Base-by-base conservation (phyloP, 2,113 vertebrate species). In the Protomyctophum bolini region DNA sequence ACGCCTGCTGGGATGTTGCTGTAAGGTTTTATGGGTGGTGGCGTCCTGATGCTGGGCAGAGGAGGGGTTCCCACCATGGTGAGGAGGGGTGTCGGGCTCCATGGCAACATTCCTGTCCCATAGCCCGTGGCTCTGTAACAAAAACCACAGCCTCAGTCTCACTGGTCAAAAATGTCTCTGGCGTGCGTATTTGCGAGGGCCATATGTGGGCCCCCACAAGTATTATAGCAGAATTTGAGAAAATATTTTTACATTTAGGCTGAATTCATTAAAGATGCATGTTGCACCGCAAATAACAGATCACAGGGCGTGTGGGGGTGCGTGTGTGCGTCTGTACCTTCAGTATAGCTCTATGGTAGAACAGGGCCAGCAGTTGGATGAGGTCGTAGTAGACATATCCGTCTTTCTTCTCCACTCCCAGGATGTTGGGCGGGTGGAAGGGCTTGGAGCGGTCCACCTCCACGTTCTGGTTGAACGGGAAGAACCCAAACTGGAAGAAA, bases 401-500 rank as follows among this genome's bases (percentile, higher is more conserved):
- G 12, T 98, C 97, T 83, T 96, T 97, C 89, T 97, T 97, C 83
- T 98, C 97, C 72, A 97, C 94, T 4, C 97, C 96, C 48, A 98
- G 95, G 84, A 98, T 97, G 85, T 98, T 98, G 1, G 97, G 94
- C 0, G 95, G 93, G 77, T 95, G 93, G 70, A 94, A 96, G 0
- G 97, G 95, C 77, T 96, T 97, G 69, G 94, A 91, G 70, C 94
- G 95, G 67, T 92, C 83, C 60, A 94, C 47, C 60, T 95, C 95
- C 83, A 95, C 77, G 0, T 93, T 87, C 77, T 94, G 93, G 85
- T 98, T 97, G 93, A 97, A 98, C 3, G 97, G 96, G 71, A 98
- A 98, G 89, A 98, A 98, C 6, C 96, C 96, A 71, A 98, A 98
- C 85, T 97, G 96, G 91, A 98, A 98, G 86, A 98, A 98, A 87